phyloP scores from a whole-genome alignment of 2,113 vertebrate genomes.

The Bos javanicus region DNA sequence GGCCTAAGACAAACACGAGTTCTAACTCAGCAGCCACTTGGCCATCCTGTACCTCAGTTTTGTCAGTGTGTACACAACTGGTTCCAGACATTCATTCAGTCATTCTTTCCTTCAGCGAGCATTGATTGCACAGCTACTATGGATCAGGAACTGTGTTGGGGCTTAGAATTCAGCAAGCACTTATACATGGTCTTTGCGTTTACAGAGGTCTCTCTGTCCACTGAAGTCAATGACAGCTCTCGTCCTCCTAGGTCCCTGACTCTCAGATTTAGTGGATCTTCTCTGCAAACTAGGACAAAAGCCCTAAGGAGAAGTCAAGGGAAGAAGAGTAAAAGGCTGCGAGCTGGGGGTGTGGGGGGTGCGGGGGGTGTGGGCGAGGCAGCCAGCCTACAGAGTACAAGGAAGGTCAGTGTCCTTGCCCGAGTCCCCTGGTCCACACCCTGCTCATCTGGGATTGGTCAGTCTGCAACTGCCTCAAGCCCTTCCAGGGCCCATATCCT shows the following conservation, averaged over 20 bases:
- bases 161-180: background rate
- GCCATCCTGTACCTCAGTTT: background rate
- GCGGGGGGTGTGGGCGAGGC: accelerated
- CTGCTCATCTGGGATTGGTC: background rate
- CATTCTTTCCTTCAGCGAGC: background rate
- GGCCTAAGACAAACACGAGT: background rate
- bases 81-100: background rate
- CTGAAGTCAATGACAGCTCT: background rate
- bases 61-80: background rate
- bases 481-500: background rate
- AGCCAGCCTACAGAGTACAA: background rate
- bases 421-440: background rate
- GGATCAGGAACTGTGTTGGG: background rate
- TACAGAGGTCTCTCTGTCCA: background rate
- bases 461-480: background rate
- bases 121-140: background rate
- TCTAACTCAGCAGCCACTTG: background rate
- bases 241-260: background rate
- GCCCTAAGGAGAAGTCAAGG: background rate
- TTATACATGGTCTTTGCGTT: background rate
- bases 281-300: background rate
- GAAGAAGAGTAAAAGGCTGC: background rate
- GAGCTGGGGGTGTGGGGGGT: background rate
- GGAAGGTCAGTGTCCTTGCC: background rate
- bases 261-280: background rate